These are phyloP conservation scores for Tribolium castaneum DNA, from an alignment of 1,140 invertebrate genomes.

Conservation along the genomic window DNA sequence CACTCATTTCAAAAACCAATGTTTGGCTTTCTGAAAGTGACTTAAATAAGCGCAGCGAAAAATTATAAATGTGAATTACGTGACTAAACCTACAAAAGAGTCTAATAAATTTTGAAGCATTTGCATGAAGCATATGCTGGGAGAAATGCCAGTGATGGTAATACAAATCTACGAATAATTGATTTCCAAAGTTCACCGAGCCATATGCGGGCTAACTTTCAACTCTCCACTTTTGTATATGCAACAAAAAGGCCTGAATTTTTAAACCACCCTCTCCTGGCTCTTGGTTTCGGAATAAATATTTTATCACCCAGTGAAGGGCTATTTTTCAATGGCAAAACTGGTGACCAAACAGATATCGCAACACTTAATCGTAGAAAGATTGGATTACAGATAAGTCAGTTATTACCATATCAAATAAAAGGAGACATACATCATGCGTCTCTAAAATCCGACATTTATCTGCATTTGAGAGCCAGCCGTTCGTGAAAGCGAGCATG, in stretches of 20 bases:
- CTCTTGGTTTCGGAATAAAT: background rate
- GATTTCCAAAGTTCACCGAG: background rate
- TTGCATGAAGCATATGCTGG: background rate
- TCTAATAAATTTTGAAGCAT: background rate
- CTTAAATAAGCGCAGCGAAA: background rate
- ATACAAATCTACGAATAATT: background rate
- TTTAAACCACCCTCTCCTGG: too few relatives aligned
- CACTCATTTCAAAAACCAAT: background rate
- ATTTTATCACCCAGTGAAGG: background rate
- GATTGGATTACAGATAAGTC: constrained; percentile 7
- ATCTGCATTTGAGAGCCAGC: constrained; percentile 29
- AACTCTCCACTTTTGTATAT: too few relatives aligned
- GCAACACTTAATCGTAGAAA: background rate
- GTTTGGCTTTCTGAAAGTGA: background rate
- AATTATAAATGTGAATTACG: background rate
- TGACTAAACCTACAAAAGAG: background rate
- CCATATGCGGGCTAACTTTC: background rate
- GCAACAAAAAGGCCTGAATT: too few relatives aligned
- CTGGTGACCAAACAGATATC: background rate
- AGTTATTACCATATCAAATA: constrained; percentile 9
- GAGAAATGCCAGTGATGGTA: background rate
- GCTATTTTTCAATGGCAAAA: background rate
- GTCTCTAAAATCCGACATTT: constrained; percentile 14
- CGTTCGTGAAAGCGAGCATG: constrained; percentile 49
- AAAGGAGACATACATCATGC: constrained; percentile 40